A percentile compares a stretch with the other conserved stretches of the same genome.
Conservation (phyloP, 2,888 invertebrate genomes). For the Campoplex nolae region DNA sequence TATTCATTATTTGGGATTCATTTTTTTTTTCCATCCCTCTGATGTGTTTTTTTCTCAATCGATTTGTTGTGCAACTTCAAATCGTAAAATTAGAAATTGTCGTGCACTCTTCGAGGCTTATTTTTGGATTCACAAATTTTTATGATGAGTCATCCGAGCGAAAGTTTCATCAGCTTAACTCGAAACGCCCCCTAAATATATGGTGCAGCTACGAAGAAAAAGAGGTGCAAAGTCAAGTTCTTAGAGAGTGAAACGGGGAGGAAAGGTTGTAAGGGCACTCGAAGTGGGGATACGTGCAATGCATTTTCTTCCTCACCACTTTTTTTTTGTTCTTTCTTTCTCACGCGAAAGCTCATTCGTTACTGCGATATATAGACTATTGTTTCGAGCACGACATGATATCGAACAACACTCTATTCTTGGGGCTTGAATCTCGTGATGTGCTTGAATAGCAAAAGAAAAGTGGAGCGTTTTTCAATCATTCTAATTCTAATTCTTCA, state of each 20-base stretch:
- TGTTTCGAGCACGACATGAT: background rate
- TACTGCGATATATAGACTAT: background rate
- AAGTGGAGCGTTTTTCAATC: background rate
- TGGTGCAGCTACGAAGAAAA: conserved; percentile 10
- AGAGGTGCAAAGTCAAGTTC: conserved; percentile 26
- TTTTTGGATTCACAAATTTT: background rate
- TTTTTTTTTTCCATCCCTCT: background rate
- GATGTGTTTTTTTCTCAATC: background rate
- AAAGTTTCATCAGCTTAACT: background rate
- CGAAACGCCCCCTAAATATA: background rate
- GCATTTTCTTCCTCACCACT: background rate
- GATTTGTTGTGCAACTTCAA: background rate
- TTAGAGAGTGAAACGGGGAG: conserved; percentile 6
- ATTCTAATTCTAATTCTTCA: background rate
- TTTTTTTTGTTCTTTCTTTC: background rate
- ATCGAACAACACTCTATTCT: background rate
- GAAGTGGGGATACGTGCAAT: background rate
- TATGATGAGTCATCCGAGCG: background rate
- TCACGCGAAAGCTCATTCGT: background rate
- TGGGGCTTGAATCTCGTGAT: background rate
- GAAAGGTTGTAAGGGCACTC: conserved; percentile 1
- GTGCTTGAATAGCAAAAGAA: background rate
- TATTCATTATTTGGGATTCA: background rate
- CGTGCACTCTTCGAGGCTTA: background rate
- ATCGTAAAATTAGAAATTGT: background rate